Percentiles rank a stretch among this genome's conserved stretches.
Conservation (phyloP, 2,888 invertebrate species). For the Drosophila percnosoma region DNA sequence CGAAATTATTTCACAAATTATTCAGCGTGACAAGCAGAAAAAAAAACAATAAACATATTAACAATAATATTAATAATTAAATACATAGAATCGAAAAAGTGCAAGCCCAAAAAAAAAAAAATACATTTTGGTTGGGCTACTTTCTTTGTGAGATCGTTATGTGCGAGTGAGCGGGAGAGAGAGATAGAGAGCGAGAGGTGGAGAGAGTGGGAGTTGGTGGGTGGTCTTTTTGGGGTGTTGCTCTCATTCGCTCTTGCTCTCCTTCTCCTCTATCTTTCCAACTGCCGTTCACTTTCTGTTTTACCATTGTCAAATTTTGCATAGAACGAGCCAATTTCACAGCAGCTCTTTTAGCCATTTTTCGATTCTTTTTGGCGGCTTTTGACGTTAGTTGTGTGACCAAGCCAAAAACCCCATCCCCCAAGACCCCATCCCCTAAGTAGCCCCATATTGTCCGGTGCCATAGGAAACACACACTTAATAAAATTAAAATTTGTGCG, state of each 20-base stretch:
- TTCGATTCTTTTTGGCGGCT: neutral
- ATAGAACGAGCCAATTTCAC: neutral
- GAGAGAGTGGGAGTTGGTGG: constrained; percentile 1
- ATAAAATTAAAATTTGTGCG: neutral
- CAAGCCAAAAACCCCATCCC: neutral
- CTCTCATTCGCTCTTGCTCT: neutral
- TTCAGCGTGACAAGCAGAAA: constrained; percentile 47
- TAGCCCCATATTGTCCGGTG: neutral
- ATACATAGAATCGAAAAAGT: constrained; percentile 5
- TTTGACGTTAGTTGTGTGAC: neutral
- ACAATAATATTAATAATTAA: constrained; percentile 1
- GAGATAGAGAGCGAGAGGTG: neutral
- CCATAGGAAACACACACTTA: neutral
- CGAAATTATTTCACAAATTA: constrained; percentile 5
- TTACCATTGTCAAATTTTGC: neutral
- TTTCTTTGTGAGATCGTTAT: constrained; percentile 54
- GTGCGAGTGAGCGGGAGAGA: constrained; percentile 4
- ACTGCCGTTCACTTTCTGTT: constrained; percentile 4
- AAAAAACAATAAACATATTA: neutral
- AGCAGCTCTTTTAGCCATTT: neutral
- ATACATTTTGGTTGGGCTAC: constrained; percentile 22
- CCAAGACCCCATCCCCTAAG: neutral
- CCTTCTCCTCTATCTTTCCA: neutral
- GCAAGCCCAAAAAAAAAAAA: constrained; percentile 20
- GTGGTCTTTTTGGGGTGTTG: constrained; percentile 2